Evolutionary conservation across 1,140 invertebrate genomes (phyloP).

Genomic region (Drosophila sturtevanti): DNA sequence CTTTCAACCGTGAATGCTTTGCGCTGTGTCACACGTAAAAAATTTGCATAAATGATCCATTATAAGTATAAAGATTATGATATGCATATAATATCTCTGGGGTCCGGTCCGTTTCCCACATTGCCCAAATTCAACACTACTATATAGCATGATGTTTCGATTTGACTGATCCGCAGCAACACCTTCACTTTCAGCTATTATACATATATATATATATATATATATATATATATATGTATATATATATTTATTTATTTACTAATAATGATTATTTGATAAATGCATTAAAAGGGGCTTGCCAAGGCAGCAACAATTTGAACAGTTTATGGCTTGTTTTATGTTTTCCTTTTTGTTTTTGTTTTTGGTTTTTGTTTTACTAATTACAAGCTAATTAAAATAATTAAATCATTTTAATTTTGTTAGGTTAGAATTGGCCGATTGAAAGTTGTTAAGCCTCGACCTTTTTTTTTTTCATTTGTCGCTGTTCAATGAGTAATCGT

Average conservation of each 20-base stretch:
- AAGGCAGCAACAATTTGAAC: slow-evolving; percentile 31
- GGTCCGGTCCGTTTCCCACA: background rate
- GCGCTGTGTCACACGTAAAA: background rate
- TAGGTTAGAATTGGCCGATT: slow-evolving; percentile 1
- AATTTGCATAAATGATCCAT: slow-evolving; percentile 69
- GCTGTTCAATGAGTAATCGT: slow-evolving; percentile 2
- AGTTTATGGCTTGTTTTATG: too few species aligned
- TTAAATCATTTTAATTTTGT: background rate
- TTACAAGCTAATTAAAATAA: slow-evolving; percentile 48
- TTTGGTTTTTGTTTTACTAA: slow-evolving; percentile 46
- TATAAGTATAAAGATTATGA: slow-evolving; percentile 37
- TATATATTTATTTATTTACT: background rate
- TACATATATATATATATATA: background rate
- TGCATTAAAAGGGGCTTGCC: background rate
- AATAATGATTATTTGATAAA: background rate
- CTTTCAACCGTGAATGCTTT: background rate
- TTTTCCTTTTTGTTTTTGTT: slow-evolving; percentile 28
- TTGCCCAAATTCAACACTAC: slow-evolving; percentile 2
- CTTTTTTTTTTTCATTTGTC: slow-evolving; percentile 8
- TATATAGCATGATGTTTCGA: background rate
- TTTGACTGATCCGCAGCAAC: slow-evolving; percentile 23
- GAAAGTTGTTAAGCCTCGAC: slow-evolving; percentile 1
- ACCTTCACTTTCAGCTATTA: slow-evolving; percentile 68
- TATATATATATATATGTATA: background rate
- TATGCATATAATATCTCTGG: slow-evolving; percentile 55